Evolutionary conservation across 1,140 invertebrate genomes (phyloP).

Genomic region (Andrena cerasifolii): DNA sequence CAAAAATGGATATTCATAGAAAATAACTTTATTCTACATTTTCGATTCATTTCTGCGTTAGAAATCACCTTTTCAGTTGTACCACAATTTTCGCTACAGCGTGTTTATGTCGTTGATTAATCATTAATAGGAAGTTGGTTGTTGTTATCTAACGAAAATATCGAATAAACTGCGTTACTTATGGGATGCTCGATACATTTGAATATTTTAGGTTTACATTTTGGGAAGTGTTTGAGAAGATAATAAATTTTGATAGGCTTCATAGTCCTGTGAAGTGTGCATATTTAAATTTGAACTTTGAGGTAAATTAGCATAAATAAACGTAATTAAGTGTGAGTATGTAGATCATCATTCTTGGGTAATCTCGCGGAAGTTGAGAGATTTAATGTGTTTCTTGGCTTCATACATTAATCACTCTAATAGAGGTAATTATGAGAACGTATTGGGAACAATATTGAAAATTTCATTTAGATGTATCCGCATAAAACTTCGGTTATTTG

Average conservation of each 20-base stretch:
- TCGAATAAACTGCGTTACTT: too few relatives aligned
- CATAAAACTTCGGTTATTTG: neutral
- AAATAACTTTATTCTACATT: too few relatives aligned
- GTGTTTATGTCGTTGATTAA: too few relatives aligned
- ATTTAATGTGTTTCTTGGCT: neutral
- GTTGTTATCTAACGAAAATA: too few relatives aligned
- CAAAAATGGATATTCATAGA: too few relatives aligned
- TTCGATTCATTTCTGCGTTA: too few relatives aligned
- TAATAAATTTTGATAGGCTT: neutral
- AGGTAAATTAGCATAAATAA: neutral
- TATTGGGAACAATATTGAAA: neutral
- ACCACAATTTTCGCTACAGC: too few relatives aligned
- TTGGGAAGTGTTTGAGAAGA: neutral
- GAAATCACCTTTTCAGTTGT: too few relatives aligned
- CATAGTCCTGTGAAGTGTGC: neutral
- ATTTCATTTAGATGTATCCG: neutral
- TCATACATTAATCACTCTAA: slow-evolving; percentile 5
- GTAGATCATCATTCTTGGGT: neutral
- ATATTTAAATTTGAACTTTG: neutral
- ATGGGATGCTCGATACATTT: too few relatives aligned
- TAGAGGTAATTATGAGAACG: neutral
- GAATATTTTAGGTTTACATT: neutral
- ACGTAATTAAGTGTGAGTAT: slow-evolving; percentile 11
- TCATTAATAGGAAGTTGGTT: too few relatives aligned
- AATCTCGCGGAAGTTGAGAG: neutral